phyloP scores from a whole-genome alignment of 2,113 vertebrate species.

The Clarias batrachus region DNA sequence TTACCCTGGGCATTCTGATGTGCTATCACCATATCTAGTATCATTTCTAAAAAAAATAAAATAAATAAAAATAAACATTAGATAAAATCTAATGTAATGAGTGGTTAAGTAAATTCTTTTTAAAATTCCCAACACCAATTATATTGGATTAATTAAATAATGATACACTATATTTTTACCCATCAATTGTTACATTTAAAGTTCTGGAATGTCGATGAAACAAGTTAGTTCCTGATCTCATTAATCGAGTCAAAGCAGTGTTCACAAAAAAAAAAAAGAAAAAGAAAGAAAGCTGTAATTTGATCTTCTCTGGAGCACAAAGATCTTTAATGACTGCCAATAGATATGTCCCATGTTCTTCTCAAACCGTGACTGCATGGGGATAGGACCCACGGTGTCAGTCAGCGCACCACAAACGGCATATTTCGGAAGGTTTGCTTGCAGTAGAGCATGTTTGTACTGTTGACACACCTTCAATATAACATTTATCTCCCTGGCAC shows the following conservation, averaged over 20 bases:
- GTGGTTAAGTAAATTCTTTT: not conserved
- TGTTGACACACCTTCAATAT: conserved; percentile 22
- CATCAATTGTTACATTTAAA: not conserved
- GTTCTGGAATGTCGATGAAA: not conserved
- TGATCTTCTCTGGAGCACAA: not conserved
- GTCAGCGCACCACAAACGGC: not conserved
- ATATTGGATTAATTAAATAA: not conserved
- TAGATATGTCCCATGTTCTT: conserved; percentile 2
- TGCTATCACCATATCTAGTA: not conserved
- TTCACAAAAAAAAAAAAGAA: not conserved
- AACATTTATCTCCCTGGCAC: conserved; percentile 34
- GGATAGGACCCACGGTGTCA: not conserved
- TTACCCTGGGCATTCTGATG: not conserved
- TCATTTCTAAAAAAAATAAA: not conserved
- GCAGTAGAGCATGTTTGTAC: conserved; percentile 1
- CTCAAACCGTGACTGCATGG: not conserved
- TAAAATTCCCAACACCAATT: not conserved
- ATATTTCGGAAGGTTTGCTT: not conserved
- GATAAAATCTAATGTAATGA: not conserved
- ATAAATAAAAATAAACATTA: too few species aligned
- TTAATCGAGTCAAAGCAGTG: not conserved
- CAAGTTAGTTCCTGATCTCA: not conserved
- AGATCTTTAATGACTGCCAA: conserved; percentile 11
- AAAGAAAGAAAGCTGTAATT: not conserved
- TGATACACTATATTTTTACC: not conserved